Evolutionary conservation across 2,113 vertebrate genomes (phyloP).

Genomic region (Cardinalis cardinalis): DNA sequence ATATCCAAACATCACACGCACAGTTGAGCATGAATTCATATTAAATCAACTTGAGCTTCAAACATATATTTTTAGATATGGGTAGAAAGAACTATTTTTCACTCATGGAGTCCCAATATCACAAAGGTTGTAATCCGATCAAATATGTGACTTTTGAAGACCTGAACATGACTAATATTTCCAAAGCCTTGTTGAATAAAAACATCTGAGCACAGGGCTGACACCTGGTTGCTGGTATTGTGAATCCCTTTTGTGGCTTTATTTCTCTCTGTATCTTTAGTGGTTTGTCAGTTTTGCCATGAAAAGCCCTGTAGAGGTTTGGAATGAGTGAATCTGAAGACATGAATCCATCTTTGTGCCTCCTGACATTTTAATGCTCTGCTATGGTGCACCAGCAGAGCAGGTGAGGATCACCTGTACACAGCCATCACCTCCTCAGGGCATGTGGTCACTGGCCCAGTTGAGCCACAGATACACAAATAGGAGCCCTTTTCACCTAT

Average conservation of each 20-base stretch:
- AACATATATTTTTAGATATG: conserved; percentile 10
- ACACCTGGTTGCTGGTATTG: background rate
- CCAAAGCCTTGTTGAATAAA: background rate
- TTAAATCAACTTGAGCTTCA: conserved; percentile 3
- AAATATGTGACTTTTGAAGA: background rate
- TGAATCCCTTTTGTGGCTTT: background rate
- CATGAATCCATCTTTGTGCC: accelerated
- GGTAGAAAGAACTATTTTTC: conserved; percentile 15
- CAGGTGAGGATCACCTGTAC: background rate
- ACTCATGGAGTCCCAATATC: background rate
- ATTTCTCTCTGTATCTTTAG: background rate
- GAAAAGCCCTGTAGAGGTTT: background rate
- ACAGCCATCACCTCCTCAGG: too few species aligned
- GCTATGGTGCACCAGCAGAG: background rate
- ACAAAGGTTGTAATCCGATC: background rate
- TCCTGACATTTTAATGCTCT: background rate
- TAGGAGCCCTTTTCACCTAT: background rate
- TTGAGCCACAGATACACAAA: background rate
- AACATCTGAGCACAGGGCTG: background rate
- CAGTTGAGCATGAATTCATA: conserved; percentile 30
- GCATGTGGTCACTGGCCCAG: background rate
- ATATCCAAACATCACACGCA: background rate
- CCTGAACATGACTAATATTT: background rate
- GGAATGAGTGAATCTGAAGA: background rate
- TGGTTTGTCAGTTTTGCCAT: background rate